A percentile compares a stretch with the other conserved stretches of the same genome.
phyloP scores from a whole-genome alignment of 2,888 invertebrate genomes.

The Troilus luridus region DNA sequence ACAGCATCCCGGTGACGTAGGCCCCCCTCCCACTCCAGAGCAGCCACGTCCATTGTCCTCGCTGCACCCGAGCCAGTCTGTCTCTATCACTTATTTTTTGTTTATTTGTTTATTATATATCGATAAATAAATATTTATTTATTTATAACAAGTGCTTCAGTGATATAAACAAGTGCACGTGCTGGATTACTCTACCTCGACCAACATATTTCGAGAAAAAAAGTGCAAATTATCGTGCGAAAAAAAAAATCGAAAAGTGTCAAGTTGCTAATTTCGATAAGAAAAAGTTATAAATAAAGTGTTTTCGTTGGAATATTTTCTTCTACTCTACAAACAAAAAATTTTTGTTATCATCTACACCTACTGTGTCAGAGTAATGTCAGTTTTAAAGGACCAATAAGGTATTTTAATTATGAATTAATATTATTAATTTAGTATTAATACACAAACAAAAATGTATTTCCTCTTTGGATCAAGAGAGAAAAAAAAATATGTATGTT shows the following conservation, averaged over 20 bases:
- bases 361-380: not conserved
- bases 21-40: not conserved
- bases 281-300: not conserved
- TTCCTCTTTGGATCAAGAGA: not conserved
- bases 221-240: not conserved
- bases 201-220: not conserved
- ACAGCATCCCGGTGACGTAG: constrained; percentile 49
- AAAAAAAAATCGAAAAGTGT: constrained; percentile 4
- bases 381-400: constrained; percentile 46
- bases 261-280: not conserved
- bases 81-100: not conserved
- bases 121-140: not conserved
- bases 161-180: not conserved
- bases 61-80: not conserved
- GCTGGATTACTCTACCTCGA: not conserved
- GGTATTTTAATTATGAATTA: constrained; percentile 3
- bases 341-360: not conserved
- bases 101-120: not conserved
- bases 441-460: not conserved
- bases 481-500: not conserved
- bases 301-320: not conserved
- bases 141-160: not conserved
- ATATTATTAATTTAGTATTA: not conserved
- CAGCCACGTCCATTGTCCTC: constrained; percentile 14
- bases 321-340: not conserved